Base-by-base conservation (phyloP, 2,888 invertebrate genomes). In the Acanthosepion lycidas region DNA sequence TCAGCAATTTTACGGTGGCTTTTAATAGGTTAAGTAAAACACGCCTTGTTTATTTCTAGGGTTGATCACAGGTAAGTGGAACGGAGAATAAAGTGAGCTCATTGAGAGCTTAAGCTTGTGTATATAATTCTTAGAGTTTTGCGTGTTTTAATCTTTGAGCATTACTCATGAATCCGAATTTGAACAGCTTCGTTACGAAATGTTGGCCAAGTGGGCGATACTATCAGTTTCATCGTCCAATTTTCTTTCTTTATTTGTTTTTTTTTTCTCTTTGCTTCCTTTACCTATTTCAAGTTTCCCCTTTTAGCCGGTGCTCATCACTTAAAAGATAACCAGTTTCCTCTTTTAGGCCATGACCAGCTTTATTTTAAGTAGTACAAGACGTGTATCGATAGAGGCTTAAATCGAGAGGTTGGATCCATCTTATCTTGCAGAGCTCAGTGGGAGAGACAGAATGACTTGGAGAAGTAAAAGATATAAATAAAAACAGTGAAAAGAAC, bases 351-450 rank as follows among this genome's bases (percentile, higher is more conserved):
- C 78, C 78, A 33, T 8, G n/a, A 78, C 78, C 18, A 78, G 33
- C n/a, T 42, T 78, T 78, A 78, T 78, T 78, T 78, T 78, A 78
- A 78, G 78, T 12, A 78, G n/a, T 2, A 78, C 78, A 78, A 33
- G 78, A 78, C 78, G 78, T 78, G 78, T 78, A 78, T 78, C 78
- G 78, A 78, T 78, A 78, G 78, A 78, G 78, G 33, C n/a, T 78
- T 12, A 78, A 78, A 78, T 78, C n/a, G 78, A 78, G 78, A 78
- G 78, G 78, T 78, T 78, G 18, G 78, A 33, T 15, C 12, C 78
- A 78, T 78, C 78, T 78, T 78, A 78, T 78, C 78, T 33, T 33
- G 12, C 78, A n/a, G 5, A 33, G 78, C 78, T 78, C 78, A 78
- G 78, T 78, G 78, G 78, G 33, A 33, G n/a, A 78, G 78, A 78